Evolutionary conservation across 2,888 invertebrate species (phyloP), one percentile per base, ranked within the genome.

Genomic region (Eucriotettix oculatus): DNA sequence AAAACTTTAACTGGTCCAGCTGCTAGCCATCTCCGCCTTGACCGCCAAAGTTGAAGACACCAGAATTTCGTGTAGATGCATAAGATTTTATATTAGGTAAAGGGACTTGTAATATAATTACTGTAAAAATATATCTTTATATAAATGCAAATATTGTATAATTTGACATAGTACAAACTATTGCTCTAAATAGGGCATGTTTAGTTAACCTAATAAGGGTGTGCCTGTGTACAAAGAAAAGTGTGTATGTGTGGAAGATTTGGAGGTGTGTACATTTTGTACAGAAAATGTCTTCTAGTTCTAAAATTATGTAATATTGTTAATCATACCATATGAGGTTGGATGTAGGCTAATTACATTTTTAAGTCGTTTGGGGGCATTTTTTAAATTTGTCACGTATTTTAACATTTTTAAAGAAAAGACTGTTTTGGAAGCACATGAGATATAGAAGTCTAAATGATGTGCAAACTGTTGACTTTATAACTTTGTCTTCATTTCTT

Each of bases 151-250:
- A 63, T 57, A 59, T 56, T 58, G 60, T 60, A 61, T 61, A 62
- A 58, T 62, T 60, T 61, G 61, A 62, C 57, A 64, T 64, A 64
- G 63, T 64, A 64, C 63, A 64, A 60, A 64, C 61, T 63, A 59
- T 63, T 61, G 60, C 60, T 60, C 16, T 41, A 17, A 16, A 10
- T 56, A 17, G 52, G n/a, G 17, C 60, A 29, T 60, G 54, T 52
- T n/a, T 58, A 60, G 60, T 58, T 60, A 16, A 60, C 52, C 54
- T 42, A 52, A 58, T 60, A 16, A 29, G 12, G 42, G 42, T 58
- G 44, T 17, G 40, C 52, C 48, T 60, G 56, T 58, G 60, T 57
- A 60, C 14, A 56, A 54, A 60, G 52, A 42, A 43, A 16, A 40
- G 52, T 58, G 12, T 42, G 10, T 11, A 9, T 60, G 58, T 57